Evolutionary conservation across 2,113 vertebrate species (phyloP).

Genomic region (Seriola aureovittata): DNA sequence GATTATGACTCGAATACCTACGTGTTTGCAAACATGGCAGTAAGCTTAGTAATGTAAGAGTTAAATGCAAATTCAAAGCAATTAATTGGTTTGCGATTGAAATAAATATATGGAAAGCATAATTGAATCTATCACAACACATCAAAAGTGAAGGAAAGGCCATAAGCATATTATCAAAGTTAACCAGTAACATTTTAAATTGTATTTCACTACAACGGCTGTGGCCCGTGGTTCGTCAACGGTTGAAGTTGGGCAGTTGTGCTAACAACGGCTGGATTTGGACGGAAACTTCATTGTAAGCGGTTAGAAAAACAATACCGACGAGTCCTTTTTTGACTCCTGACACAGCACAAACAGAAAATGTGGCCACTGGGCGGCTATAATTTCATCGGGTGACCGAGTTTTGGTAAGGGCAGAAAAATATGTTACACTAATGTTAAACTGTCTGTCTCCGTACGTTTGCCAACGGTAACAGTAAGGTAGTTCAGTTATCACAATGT

Average conservation of each 20-base stretch:
- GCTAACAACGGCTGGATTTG: neutral
- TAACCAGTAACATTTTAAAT: no score
- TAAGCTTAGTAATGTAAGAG: no score
- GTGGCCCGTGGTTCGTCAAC: neutral
- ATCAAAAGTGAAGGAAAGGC: neutral
- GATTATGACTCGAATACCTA: neutral
- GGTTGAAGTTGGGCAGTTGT: neutral
- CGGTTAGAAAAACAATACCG: neutral
- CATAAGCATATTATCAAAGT: no score
- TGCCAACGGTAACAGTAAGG: neutral
- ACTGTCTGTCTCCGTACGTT: neutral
- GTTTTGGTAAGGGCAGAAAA: neutral
- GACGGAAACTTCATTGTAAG: neutral
- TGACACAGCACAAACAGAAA: conserved; percentile 7
- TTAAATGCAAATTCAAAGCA: no score
- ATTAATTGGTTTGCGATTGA: neutral
- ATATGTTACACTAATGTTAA: neutral
- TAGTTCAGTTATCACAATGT: neutral
- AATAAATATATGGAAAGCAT: neutral
- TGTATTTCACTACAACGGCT: neutral
- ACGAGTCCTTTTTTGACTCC: neutral
- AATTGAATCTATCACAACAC: no score
- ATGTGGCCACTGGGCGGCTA: neutral
- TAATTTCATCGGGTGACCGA: neutral
- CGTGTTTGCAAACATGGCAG: no score